phyloP scores from a whole-genome alignment of 2,797 vertebrate genomes.

The Sebastes taczanowskii region DNA sequence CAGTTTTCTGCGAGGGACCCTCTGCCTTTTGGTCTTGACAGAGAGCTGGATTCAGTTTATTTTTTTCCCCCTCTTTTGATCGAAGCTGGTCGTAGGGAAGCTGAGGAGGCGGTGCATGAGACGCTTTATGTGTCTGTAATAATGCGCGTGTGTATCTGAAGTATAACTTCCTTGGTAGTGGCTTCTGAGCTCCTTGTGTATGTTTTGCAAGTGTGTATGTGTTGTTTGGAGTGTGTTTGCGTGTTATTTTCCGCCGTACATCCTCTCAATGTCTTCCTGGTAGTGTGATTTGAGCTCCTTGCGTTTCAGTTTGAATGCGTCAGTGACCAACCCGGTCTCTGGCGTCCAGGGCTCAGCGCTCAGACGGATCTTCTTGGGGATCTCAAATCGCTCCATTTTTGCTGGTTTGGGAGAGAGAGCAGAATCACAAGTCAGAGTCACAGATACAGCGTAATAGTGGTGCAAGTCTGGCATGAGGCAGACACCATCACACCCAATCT shows the following conservation, averaged over 20 bases:
- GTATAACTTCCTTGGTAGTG: slow-evolving; percentile 32
- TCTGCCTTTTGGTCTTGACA: slow-evolving; percentile 37
- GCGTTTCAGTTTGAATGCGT: slow-evolving; percentile 98
- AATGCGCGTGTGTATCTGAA: slow-evolving; percentile 3
- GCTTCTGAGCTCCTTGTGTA: slow-evolving; percentile 67
- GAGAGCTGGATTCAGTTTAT: slow-evolving; percentile 23
- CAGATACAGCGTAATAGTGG: neutral
- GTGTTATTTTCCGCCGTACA: slow-evolving; percentile 93
- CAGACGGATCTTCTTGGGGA: slow-evolving; percentile 94
- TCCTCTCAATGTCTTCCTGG: slow-evolving; percentile 94
- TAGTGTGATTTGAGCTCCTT: slow-evolving; percentile 95
- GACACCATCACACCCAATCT: neutral
- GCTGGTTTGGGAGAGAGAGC: slow-evolving; percentile 71
- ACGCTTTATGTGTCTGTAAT: slow-evolving; percentile 6
- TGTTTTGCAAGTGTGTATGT: slow-evolving; percentile 62
- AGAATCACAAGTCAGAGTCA: slow-evolving; percentile 34
- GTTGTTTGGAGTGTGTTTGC: slow-evolving; percentile 6
- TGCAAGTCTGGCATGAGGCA: slow-evolving; percentile 2
- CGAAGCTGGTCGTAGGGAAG: slow-evolving; percentile 56
- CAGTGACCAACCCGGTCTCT: slow-evolving; percentile 96
- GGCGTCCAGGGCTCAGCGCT: slow-evolving; percentile 96
- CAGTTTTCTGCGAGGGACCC: slow-evolving; percentile 9
- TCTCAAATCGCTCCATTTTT: slow-evolving; percentile 95
- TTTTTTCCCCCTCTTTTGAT: slow-evolving; percentile 39
- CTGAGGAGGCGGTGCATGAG: slow-evolving; percentile 34